Evolutionary conservation across 2,888 invertebrate genomes (phyloP).

Genomic region (Agrypnus murinus): DNA sequence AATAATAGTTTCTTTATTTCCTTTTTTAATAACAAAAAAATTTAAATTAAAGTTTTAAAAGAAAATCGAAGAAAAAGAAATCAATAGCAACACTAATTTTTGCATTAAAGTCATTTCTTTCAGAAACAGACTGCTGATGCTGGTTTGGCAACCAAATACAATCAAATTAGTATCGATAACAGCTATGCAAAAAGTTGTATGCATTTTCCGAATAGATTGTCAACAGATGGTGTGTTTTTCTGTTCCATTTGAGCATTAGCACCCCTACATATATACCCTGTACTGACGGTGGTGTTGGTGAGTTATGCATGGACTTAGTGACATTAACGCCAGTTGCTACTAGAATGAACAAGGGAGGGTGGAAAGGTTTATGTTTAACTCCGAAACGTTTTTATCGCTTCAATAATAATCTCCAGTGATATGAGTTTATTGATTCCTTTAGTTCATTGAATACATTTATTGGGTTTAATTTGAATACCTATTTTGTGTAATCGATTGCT

Average conservation of each 20-base stretch:
- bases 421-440: constrained; percentile 60
- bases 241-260: constrained; percentile 73
- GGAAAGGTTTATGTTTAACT: constrained; percentile 60
- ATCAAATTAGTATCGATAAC: constrained; percentile 52
- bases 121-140: too few relatives aligned
- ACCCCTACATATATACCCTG: constrained; percentile 59
- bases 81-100: neutral
- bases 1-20: neutral
- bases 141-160: constrained; percentile 43
- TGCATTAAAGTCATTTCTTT: constrained; percentile 8
- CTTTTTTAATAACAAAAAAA: neutral
- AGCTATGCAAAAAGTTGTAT: constrained; percentile 53
- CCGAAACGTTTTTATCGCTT: constrained; percentile 65
- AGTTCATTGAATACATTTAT: constrained; percentile 38
- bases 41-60: neutral
- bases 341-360: constrained; percentile 60
- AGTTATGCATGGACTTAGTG: constrained; percentile 52
- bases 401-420: constrained; percentile 65
- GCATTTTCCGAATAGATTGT: constrained; percentile 65
- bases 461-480: constrained; percentile 1
- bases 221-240: constrained; percentile 73
- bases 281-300: constrained; percentile 48
- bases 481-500: too few relatives aligned
- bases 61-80: neutral
- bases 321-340: constrained; percentile 55